Conservation (phyloP, 2,888 invertebrate genomes). For the Dasysyrphus tricinctus region DNA sequence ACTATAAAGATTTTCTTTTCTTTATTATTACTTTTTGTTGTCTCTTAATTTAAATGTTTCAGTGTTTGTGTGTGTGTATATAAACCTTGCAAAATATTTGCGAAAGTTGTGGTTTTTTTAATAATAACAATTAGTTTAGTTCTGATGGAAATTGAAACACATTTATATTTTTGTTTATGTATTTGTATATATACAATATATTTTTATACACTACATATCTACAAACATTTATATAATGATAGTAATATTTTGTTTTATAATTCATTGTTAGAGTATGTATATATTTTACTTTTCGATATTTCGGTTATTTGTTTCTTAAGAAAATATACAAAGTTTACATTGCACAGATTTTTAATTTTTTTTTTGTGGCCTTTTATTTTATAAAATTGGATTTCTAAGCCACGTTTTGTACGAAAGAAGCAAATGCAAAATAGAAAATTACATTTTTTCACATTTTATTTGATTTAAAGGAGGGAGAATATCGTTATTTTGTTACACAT, state of each 20-base stretch:
- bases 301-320: constrained; percentile 52
- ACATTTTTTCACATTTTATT: constrained; percentile 48
- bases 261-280: constrained; percentile 42
- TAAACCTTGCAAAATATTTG: constrained; percentile 68
- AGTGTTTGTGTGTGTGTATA: constrained; percentile 70
- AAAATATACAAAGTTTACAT: constrained; percentile 68
- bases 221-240: constrained; percentile 66
- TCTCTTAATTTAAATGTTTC: constrained; percentile 53
- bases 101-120: constrained; percentile 31
- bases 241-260: constrained; percentile 35
- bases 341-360: constrained; percentile 38
- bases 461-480: constrained; percentile 55
- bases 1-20: constrained; percentile 46
- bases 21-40: constrained; percentile 40
- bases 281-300: constrained; percentile 39
- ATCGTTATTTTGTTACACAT: constrained; percentile 47
- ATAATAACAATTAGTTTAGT: constrained; percentile 51
- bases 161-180: constrained; percentile 55
- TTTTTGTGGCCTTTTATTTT: constrained; percentile 39
- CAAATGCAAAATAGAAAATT: constrained; percentile 60
- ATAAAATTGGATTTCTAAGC: constrained; percentile 50
- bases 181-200: constrained; percentile 21
- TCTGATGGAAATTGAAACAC: constrained; percentile 69
- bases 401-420: constrained; percentile 66
- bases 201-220: constrained; percentile 52